phyloP scores from a whole-genome alignment of 2,888 invertebrate genomes.

The Eupithecia inturbata region DNA sequence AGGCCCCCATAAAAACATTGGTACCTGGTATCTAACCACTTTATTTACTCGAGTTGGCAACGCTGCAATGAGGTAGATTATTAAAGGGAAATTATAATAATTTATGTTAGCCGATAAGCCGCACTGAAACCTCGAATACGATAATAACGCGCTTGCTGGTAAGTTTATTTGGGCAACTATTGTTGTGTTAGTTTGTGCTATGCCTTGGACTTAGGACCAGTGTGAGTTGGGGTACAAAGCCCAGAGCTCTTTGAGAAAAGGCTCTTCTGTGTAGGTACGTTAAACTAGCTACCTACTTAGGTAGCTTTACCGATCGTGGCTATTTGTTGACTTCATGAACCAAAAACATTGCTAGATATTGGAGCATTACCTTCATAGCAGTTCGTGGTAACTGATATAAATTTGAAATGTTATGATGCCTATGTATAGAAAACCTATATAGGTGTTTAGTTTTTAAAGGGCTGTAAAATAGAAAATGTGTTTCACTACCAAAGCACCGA shows the following conservation, averaged over 20 bases:
- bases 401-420: neutral
- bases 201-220: slow-evolving; percentile 6
- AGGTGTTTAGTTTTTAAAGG: slow-evolving; percentile 6
- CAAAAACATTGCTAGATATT: neutral
- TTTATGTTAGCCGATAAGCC: slow-evolving; percentile 52
- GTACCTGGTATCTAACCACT: slow-evolving; percentile 21
- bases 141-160: slow-evolving; percentile 50
- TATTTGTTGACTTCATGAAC: neutral
- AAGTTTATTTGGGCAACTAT: slow-evolving; percentile 13
- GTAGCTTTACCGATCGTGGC: neutral
- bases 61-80: slow-evolving; percentile 44
- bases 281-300: neutral
- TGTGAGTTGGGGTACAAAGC: neutral
- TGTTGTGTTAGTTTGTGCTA: neutral
- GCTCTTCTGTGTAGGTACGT: neutral
- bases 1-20: neutral
- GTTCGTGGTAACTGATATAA: neutral
- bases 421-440: neutral
- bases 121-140: slow-evolving; percentile 59
- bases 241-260: neutral
- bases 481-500: slow-evolving; percentile 23
- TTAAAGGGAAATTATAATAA: slow-evolving; percentile 57
- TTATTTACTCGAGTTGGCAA: slow-evolving; percentile 33
- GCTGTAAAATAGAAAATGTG: slow-evolving; percentile 21
- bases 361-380: neutral